These are phyloP conservation scores for Julus scanicus DNA, from an alignment of 2,888 invertebrate species.

Conservation along the genomic window DNA sequence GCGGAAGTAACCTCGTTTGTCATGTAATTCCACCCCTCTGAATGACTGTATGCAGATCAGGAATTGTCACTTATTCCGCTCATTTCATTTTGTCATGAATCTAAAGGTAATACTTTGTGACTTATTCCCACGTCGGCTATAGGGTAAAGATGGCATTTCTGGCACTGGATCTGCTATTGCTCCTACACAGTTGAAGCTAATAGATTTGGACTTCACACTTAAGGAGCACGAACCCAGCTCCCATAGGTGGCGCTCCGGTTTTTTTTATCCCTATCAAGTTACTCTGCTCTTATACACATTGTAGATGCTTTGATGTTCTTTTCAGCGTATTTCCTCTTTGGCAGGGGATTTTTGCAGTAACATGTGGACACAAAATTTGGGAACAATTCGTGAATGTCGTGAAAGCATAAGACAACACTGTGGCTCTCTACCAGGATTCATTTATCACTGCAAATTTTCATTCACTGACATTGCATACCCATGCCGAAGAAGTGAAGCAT, in stretches of 20 bases:
- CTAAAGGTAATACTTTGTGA: not conserved
- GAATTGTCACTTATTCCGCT: not conserved
- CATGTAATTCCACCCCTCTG: not conserved
- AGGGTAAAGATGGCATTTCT: not conserved
- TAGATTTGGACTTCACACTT: not conserved
- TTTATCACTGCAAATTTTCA: not conserved
- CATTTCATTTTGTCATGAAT: not conserved
- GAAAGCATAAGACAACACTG: no score
- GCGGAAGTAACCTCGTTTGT: no score
- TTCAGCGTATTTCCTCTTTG: not conserved
- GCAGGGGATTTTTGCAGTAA: not conserved
- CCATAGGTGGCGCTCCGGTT: constrained; percentile 9
- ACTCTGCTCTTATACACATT: not conserved
- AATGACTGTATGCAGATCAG: not conserved
- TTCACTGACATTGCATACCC: not conserved
- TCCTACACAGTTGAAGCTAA: not conserved
- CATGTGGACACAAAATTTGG: not conserved
- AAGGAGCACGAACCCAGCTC: not conserved
- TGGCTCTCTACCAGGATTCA: not conserved
- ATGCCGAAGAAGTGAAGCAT: not conserved
- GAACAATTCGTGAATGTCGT: not conserved
- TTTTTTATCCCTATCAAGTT: not conserved
- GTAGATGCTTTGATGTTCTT: not conserved
- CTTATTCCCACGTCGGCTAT: constrained; percentile 1
- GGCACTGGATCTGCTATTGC: not conserved